Base-by-base conservation (phyloP, 2,888 invertebrate species). In the Harmothoe impar region DNA sequence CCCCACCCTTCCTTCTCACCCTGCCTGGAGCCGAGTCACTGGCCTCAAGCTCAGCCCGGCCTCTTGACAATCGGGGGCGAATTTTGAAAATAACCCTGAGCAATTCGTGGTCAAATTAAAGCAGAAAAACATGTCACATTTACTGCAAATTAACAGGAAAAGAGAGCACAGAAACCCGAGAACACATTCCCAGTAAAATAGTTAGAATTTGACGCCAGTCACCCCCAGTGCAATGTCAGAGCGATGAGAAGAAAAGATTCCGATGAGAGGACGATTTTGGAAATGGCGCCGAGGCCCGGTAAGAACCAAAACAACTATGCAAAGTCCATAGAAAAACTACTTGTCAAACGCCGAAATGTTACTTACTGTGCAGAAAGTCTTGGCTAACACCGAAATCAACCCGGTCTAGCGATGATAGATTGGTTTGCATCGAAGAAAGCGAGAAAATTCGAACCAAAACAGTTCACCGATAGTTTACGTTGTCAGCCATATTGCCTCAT, bases 401-500 rank as follows among this genome's bases (percentile, higher is more conserved):
- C 51, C 86, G 54, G 86, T 29, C 29, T 29, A 33, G 33, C 54
- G 56, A 33, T 25, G 86, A 86, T 54, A 29, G 52, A 54, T 86
- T 86, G 86, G 86, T 54, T 86, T 52, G 86, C 86, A 86, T 56
- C 86, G 86, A 29, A 29, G 31, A 86, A 86, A 86, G 86, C 86
- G 54, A 86, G 86, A 86, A 86, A 25, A 31, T 52, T 54, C 15
- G 86, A 31, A 86, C 86, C 86, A 86, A 86, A 86, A 86, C 86
- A 86, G 25, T 56, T 86, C 86, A 86, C 54, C 56, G 86, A 86
- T 86, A 86, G 91, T 89, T 91, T 72, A 35, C 54, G 56, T 72
- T 56, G 91, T 89, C 91, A 68, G 91, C 91, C 91, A 91, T 91
- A 89, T 91, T 91, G 90, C 85, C 91, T 90, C 90, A 51, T 43